phyloP scores from a whole-genome alignment of 1,140 invertebrate genomes.

The Drosophila orosa region DNA sequence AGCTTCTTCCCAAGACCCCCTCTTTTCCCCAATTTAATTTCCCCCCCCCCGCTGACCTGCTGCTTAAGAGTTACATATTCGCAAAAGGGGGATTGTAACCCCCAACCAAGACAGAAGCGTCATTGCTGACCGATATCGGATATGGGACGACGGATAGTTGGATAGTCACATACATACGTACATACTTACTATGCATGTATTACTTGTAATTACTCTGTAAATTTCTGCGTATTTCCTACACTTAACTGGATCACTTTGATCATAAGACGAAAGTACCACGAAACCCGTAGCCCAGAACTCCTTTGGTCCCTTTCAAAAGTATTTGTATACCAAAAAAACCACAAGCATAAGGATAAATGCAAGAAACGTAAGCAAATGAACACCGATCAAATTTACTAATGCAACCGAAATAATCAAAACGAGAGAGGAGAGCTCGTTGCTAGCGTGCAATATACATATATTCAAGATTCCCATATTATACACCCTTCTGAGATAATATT shows the following conservation, averaged over 20 bases:
- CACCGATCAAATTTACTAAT: constrained; percentile 53
- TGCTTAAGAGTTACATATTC: constrained; percentile 28
- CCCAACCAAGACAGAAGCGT: constrained; percentile 69
- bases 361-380: constrained; percentile 38
- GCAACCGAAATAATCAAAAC: constrained; percentile 61
- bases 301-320: constrained; percentile 58
- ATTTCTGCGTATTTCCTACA: constrained; percentile 72
- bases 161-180: constrained; percentile 33
- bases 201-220: constrained; percentile 77
- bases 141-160: constrained; percentile 32
- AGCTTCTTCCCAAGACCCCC: constrained; percentile 32
- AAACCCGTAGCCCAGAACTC: constrained; percentile 2
- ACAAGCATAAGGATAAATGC: constrained; percentile 7
- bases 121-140: constrained; percentile 81
- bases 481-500: constrained; percentile 21
- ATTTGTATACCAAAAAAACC: constrained; percentile 78
- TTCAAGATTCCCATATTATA: constrained; percentile 37
- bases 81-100: constrained; percentile 11
- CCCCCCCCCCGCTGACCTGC: constrained; percentile 54
- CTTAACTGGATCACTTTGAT: constrained; percentile 28
- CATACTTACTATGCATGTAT: constrained; percentile 58
- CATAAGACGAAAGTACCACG: constrained; percentile 53
- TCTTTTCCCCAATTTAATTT: constrained; percentile 45
- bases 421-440: constrained; percentile 27
- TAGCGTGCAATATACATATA: constrained; percentile 57